These are phyloP conservation scores for Helicolenus hilgendorfi DNA, from an alignment of 2,797 vertebrate genomes.

Conservation along the genomic window DNA sequence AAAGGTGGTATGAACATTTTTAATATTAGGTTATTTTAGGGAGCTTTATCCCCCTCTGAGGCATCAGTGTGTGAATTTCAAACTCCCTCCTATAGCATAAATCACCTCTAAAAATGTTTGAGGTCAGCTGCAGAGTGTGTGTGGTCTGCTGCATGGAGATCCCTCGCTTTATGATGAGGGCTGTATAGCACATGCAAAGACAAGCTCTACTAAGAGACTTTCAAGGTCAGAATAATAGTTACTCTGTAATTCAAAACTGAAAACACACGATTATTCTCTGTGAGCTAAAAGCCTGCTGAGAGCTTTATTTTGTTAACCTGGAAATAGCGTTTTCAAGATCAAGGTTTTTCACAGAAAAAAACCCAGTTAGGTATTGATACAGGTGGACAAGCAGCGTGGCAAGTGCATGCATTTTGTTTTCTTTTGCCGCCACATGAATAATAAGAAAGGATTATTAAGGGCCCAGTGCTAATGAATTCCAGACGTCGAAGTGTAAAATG, in stretches of 20 bases:
- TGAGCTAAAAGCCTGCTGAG: constrained; percentile 32
- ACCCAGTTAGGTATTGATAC: constrained; percentile 63
- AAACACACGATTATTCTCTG: constrained; percentile 66
- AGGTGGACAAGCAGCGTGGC: constrained; percentile 52
- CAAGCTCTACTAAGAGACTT: constrained; percentile 22
- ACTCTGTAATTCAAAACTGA: constrained; percentile 75
- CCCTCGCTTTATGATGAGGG: constrained; percentile 34
- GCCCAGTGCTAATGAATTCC: background rate
- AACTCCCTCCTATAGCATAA: constrained; percentile 18
- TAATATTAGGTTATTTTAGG: constrained; percentile 36
- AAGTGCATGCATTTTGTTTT: constrained; percentile 11
- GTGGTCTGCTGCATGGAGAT: constrained; percentile 60
- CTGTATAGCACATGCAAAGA: constrained; percentile 45
- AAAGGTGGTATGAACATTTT: constrained; percentile 32
- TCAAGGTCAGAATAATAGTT: constrained; percentile 76
- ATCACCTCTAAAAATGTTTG: constrained; percentile 30
- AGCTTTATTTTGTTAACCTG: constrained; percentile 63
- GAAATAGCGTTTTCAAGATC: constrained; percentile 58
- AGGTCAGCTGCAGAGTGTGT: constrained; percentile 60
- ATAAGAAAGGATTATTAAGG: constrained; percentile 44
- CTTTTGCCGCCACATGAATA: constrained; percentile 15
- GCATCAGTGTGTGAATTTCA: constrained; percentile 22
- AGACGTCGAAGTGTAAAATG: constrained; percentile 22
- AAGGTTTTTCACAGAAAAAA: constrained; percentile 27
- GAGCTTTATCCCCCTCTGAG: constrained; percentile 20